Base-by-base conservation (phyloP, 2,113 vertebrate genomes). In the Balaenoptera acutorostrata region DNA sequence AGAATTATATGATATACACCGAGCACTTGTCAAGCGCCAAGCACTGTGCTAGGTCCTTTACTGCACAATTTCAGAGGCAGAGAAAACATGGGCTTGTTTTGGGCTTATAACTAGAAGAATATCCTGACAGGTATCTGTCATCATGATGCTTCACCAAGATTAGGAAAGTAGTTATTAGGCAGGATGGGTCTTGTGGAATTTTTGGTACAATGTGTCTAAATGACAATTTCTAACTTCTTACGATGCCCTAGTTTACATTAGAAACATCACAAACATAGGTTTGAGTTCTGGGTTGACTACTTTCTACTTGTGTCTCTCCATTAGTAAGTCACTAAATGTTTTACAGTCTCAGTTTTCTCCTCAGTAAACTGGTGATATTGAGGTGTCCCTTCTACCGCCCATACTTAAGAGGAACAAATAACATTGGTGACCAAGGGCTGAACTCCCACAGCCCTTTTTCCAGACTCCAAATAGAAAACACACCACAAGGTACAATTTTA, bases 1-100 rank as follows among this genome's bases (percentile, higher is more conserved):
- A 18, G 77, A 46, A 71, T 23, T 36, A 18, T 23, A 10, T 41
- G 61, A 20, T 31, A 27, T 0, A 8, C 5, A 7, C 8, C 11
- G 4, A 89, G 52, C 6, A 2, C 59, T 31, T 9, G 33, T 39
- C 29, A 68, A 81, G 39, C 3, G 31, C 29, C 8, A n/a, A 72
- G 1, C 17, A 55, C 31, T 23, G 5, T 36, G 31, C 6, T 13
- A 14, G 55, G 33, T 1, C 0, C 8, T 75, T 17, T 21, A 17
- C 78, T 31, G 14, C 52, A 39, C 5, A n/a, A 31, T 63, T 39
- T 75, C 25, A 33, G 61, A 64, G 80, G n/a, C 31, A 81, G 55
- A 82, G 55, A 44, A 94, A 39, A 72, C 6, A 25, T 8, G 12
- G n/a, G 9, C 6, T 72, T 33, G 8, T 36, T 31, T 20, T 29